Evolutionary conservation across 2,888 invertebrate species (phyloP).

Genomic region (Drosophila engyochracea): DNA sequence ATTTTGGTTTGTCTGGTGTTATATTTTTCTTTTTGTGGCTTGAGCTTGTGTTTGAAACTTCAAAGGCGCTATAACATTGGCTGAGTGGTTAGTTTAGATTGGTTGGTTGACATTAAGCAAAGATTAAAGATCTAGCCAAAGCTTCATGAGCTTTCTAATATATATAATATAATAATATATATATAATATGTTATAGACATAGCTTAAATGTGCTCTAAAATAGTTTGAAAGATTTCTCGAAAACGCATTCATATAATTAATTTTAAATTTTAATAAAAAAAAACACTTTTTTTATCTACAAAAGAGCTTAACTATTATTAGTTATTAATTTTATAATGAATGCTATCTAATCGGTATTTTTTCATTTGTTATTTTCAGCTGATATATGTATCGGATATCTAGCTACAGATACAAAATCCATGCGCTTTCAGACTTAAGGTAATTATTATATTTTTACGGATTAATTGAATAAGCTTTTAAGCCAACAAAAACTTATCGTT

Average conservation of each 20-base stretch:
- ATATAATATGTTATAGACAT: not conserved
- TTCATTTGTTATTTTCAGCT: not conserved
- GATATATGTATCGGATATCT: not conserved
- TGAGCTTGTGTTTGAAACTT: conserved; percentile 14
- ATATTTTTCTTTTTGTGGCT: conserved; percentile 1
- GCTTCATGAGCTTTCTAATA: not conserved
- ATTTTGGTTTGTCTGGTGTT: conserved; percentile 4
- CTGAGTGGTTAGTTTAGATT: not conserved
- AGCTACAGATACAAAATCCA: not conserved
- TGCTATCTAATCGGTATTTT: not conserved
- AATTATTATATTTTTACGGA: not conserved
- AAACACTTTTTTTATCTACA: not conserved
- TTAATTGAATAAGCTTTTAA: not conserved
- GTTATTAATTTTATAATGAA: not conserved
- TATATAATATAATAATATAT: too few relatives aligned
- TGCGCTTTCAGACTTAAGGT: not conserved
- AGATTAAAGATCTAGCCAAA: not conserved
- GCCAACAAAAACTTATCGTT: not conserved
- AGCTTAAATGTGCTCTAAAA: not conserved
- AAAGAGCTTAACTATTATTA: not conserved
- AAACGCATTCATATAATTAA: not conserved
- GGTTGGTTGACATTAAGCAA: not conserved
- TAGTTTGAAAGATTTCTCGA: not conserved
- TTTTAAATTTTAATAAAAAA: not conserved
- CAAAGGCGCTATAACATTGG: conserved; percentile 1